Percentiles rank a stretch among this genome's conserved stretches.
phyloP scores from a whole-genome alignment of 2,888 invertebrate genomes.

The Dasypogon diadema region DNA sequence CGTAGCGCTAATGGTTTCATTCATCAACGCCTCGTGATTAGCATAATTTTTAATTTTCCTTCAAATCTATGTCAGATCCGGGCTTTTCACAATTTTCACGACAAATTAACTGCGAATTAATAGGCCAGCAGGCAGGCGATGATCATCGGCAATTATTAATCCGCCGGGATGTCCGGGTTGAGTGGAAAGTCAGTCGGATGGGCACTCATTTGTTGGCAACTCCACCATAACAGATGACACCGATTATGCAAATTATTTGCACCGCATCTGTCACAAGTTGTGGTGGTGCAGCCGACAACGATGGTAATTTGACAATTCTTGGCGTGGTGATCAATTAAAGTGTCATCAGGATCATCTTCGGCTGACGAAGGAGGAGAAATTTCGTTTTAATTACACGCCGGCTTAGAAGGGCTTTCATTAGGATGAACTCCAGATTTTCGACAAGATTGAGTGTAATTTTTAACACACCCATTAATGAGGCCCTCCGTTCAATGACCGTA shows the following conservation, averaged over 20 bases:
- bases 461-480: constrained; percentile 11
- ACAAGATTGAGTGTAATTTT: constrained; percentile 18
- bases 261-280: constrained; percentile 46
- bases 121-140: constrained; percentile 4
- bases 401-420: constrained; percentile 10
- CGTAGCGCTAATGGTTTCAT: constrained; percentile 47
- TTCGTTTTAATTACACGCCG: constrained; percentile 51
- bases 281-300: constrained; percentile 11
- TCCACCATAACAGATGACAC: constrained; percentile 52
- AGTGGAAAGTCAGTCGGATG: neutral
- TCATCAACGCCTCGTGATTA: constrained; percentile 49
- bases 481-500: neutral
- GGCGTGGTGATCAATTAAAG: constrained; percentile 53
- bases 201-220: constrained; percentile 4
- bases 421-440: constrained; percentile 4
- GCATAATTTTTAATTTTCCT: constrained; percentile 55
- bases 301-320: constrained; percentile 46
- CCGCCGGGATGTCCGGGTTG: constrained; percentile 39
- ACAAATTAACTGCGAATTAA: constrained; percentile 55
- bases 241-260: constrained; percentile 56
- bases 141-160: constrained; percentile 28
- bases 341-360: constrained; percentile 47
- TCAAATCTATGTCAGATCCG: constrained; percentile 55
- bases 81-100: constrained; percentile 54
- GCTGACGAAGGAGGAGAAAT: constrained; percentile 40